A percentile compares a stretch with the other conserved stretches of the same genome.
Evolutionary conservation across 2,113 vertebrate genomes (phyloP).

Genomic region (Tupaia chinensis): DNA sequence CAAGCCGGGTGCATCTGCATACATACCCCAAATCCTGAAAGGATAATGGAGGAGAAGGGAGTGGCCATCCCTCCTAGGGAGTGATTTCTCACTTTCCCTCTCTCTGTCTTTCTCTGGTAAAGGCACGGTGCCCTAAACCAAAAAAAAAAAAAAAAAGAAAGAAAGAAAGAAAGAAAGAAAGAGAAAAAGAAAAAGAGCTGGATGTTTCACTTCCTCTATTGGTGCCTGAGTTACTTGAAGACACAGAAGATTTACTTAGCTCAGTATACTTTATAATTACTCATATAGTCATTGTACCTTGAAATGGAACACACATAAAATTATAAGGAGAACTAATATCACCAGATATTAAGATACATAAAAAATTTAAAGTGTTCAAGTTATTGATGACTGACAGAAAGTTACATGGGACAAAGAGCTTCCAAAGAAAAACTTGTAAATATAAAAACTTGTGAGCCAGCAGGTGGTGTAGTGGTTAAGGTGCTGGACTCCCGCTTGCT

Average conservation of each 20-base stretch:
- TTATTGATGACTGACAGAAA: not conserved
- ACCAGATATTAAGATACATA: not conserved
- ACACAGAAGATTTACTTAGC: not conserved
- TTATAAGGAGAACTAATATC: not conserved
- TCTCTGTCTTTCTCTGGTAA: too few species aligned
- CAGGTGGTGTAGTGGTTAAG: too few species aligned
- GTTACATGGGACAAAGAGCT: not conserved
- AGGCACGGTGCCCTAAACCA: too few species aligned
- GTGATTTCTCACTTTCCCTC: too few species aligned
- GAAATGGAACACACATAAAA: not conserved
- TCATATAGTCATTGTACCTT: not conserved
- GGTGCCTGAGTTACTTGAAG: not conserved
- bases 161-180: too few species aligned
- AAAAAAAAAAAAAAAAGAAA: too few species aligned
- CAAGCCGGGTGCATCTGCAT: too few species aligned
- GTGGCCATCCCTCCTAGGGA: too few species aligned
- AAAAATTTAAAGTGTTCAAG: not conserved
- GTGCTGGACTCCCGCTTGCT: too few species aligned
- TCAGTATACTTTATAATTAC: not conserved
- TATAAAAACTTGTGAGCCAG: not conserved
- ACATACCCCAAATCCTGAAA: too few species aligned
- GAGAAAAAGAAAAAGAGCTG: too few species aligned
- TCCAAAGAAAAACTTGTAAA: not conserved
- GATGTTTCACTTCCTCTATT: not conserved
- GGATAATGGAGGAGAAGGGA: too few species aligned